Base-by-base conservation (phyloP, 2,113 vertebrate genomes). In the Brachirus orientalis region DNA sequence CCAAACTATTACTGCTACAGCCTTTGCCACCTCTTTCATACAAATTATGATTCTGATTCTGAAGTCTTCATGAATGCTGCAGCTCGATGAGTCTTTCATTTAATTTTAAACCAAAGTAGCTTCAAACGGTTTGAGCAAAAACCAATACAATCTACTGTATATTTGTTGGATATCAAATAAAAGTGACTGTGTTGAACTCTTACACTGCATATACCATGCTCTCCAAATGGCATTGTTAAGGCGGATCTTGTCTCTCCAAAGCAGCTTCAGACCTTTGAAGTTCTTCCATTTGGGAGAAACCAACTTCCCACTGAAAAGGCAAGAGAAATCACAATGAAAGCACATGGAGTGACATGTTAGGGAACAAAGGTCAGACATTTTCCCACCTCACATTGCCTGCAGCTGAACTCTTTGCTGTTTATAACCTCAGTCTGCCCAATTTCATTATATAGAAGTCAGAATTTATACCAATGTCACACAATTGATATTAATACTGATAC, bases 261-360 rank as follows among this genome's bases (percentile, higher is more conserved):
- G 94, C 57, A 99, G 93, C 77, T 99, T 99, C 59, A 99, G 89
- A 54, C 98, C 98, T 86, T 98, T 98, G 84, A 99, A 99, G 84
- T 99, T 99, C 87, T 99, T 99, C 98, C 98, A 99, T 91, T 99
- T 99, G 1, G 98, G 98, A 17, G 98, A 99, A 20, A 99, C 97
- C 85, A 99, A 84, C 65, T 95, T 97, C 33, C 97, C 98, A 63
- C 98, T 99, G 89, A 82, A 93, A 95, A 58, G 43, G 50, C 5
- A 69, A 56, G 6, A 58, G n/a, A 28, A 37, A 52, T 8, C 40
- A 20, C 18, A 43, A 22, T 61, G 5, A 56, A 33, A n/a, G 41
- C 14, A 10, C 37, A 19, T 22, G 17, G 45, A 1, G 9, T 19
- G 13, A 35, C 5, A 47, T 17, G 36, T 0, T 19, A 2, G 43